Base-by-base conservation (phyloP, 1,140 invertebrate genomes). In the Onthophagus taurus region DNA sequence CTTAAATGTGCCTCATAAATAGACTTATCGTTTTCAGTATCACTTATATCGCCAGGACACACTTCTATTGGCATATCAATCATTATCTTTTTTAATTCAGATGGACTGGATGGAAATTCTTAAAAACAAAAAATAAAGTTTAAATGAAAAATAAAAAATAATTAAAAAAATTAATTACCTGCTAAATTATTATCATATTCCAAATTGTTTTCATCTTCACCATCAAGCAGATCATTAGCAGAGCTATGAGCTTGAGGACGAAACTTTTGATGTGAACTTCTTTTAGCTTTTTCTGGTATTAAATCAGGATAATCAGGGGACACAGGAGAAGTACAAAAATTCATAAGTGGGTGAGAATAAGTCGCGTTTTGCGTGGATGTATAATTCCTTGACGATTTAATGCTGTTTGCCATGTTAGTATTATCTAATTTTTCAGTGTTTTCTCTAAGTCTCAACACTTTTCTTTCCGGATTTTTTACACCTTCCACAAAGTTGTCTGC, bases 261-360 rank as follows among this genome's bases (percentile, higher is more conserved):
- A 35, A 59, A 57, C 14, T 44, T 50, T 16, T 47, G 37, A 12
- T 43, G 24, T 7, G 38, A 30, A 4, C 37, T 54, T 7, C 42
- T 57, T 45, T 59, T 57, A 11, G 55, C 46, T 42, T 54, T 55
- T 50, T 62, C 54, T 11, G 60, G 63, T 42, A 60, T 63, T n/a
- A 63, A 44, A 50, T 64, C 59, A 4, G 60, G 60, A 56, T 48
- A 63, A 47, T 58, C 56, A 5, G 54, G 52, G 7, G 61, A 58
- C 24, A 58, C 55, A 11, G 57, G 48, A 7, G 55, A 54, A 14
- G 42, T 48, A 7, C 55, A 54, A 20, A 60, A 60, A 45, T 57
- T 53, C 63, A 65, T 65, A 34, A 65, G 49, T n/a, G 63, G 63
- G 53, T 65, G 63, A 31, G 54, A 62, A 51, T 63, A 54, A 26